Percentiles rank a stretch among this genome's conserved stretches.
Conservation (phyloP, 2,113 vertebrate genomes). For the Pangasianodon hypophthalmus region DNA sequence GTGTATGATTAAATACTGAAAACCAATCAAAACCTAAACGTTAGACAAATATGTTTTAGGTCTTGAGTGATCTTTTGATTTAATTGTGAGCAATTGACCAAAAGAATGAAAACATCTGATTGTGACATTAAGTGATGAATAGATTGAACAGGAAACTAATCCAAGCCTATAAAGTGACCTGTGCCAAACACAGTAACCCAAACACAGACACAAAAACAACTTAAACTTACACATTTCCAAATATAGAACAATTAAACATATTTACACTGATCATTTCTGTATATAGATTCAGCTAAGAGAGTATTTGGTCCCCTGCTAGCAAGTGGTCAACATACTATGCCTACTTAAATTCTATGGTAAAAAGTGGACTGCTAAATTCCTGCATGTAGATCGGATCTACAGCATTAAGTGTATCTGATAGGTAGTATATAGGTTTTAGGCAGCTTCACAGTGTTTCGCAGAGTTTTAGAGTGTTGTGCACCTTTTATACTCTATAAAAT, state of each 20-base stretch:
- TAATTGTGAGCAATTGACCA: too few relatives aligned
- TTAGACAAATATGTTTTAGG: background rate
- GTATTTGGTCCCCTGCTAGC: conserved; percentile 44
- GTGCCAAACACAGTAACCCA: conserved; percentile 69
- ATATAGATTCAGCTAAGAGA: conserved; percentile 62
- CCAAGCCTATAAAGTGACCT: conserved; percentile 72
- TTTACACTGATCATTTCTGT: conserved; percentile 65
- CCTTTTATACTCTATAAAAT: background rate
- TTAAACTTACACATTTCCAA: conserved; percentile 44
- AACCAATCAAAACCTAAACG: background rate
- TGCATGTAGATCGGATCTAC: conserved; percentile 15
- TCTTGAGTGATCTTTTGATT: background rate
- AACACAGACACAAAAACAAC: conserved; percentile 58
- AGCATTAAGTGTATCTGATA: conserved; percentile 2
- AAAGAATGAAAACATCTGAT: conserved; percentile 17
- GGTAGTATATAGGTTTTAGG: background rate
- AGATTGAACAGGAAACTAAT: conserved; percentile 12
- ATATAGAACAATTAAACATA: conserved; percentile 60
- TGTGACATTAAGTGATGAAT: conserved; percentile 29
- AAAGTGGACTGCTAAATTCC: background rate
- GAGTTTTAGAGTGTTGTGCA: conserved; percentile 1
- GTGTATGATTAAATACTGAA: background rate
- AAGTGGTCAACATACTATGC: conserved; percentile 55
- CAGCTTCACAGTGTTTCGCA: conserved; percentile 1
- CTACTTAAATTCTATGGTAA: background rate